These are phyloP conservation scores for Hippopotamus amphibius DNA, from an alignment of 2,113 vertebrate species.

Conservation along the genomic window DNA sequence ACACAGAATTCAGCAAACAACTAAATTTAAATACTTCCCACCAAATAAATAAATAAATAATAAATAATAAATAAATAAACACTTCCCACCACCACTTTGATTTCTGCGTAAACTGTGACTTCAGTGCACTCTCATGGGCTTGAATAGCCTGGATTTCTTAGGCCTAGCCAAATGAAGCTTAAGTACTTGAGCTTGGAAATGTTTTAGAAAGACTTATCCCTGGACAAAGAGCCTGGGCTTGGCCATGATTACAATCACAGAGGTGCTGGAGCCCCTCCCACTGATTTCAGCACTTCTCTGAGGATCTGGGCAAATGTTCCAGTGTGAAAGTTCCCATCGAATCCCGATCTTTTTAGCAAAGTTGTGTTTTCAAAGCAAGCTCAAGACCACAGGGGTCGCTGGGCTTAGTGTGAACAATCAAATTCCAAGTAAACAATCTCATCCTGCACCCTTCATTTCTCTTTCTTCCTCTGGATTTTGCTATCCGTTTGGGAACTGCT, in stretches of 20 bases:
- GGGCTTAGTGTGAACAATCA: slow-evolving; percentile 57
- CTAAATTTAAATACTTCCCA: slow-evolving; percentile 17
- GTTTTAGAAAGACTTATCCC: neutral
- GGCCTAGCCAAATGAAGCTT: neutral
- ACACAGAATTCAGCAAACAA: slow-evolving; percentile 34
- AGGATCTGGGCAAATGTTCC: slow-evolving; percentile 73
- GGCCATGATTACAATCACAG: neutral
- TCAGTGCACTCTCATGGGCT: neutral
- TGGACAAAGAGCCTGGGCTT: neutral
- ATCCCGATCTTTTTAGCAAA: slow-evolving; percentile 37
- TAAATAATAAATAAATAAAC: neutral
- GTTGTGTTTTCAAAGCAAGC: slow-evolving; percentile 73
- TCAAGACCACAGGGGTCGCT: slow-evolving; percentile 65
- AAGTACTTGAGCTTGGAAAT: slow-evolving; percentile 27
- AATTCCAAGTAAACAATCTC: slow-evolving; percentile 60
- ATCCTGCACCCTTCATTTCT: neutral
- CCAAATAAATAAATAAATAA: too few relatives aligned
- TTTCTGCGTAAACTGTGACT: neutral
- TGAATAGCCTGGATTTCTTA: neutral
- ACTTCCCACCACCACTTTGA: neutral
- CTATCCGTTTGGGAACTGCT: slow-evolving; percentile 23
- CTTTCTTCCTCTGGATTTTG: slow-evolving; percentile 26
- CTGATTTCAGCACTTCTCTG: slow-evolving; percentile 69
- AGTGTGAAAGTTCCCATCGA: slow-evolving; percentile 76
- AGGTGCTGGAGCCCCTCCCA: slow-evolving; percentile 24